Evolutionary conservation across 35 echinoderm and acorn worm genomes (phyloP).

Genomic region (Lytechinus pictus): DNA sequence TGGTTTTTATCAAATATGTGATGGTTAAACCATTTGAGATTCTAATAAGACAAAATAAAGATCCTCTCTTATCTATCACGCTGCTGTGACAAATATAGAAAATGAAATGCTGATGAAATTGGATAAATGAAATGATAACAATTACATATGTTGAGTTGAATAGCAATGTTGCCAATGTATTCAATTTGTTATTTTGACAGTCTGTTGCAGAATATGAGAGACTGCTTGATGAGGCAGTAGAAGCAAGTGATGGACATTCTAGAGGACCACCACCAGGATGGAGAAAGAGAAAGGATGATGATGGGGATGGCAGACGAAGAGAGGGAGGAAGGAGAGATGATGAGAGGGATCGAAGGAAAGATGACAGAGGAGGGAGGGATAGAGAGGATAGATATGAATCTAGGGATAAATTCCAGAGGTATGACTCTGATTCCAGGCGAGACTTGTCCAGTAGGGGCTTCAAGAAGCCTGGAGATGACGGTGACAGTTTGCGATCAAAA

Average conservation of each 20-base stretch:
- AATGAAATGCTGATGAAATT: too few species aligned
- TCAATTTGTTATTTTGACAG: conserved; percentile 34
- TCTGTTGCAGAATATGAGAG: conserved; percentile 82
- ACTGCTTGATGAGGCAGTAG: conserved; percentile 81
- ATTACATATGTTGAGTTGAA: too few species aligned
- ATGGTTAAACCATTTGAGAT: too few species aligned
- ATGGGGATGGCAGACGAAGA: conserved; percentile 45
- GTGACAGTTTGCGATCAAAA: conserved; percentile 28
- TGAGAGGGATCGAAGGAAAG: conserved; percentile 45
- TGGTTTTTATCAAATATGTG: too few species aligned
- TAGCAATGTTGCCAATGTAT: too few species aligned
- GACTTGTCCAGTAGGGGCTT: neutral
- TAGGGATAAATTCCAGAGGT: neutral
- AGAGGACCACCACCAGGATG: conserved; percentile 24
- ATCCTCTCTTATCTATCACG: too few species aligned
- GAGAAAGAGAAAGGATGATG: conserved; percentile 55
- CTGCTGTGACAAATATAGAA: too few species aligned
- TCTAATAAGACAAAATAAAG: too few species aligned
- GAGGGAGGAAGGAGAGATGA: conserved; percentile 46
- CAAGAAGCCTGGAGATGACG: conserved; percentile 28
- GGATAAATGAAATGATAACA: too few species aligned
- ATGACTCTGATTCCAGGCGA: conserved; percentile 6
- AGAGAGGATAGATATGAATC: conserved; percentile 2
- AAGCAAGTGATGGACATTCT: neutral
- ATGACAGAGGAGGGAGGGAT: conserved; percentile 50